Conservation (phyloP, 2,797 vertebrate genomes). For the Anableps anableps region DNA sequence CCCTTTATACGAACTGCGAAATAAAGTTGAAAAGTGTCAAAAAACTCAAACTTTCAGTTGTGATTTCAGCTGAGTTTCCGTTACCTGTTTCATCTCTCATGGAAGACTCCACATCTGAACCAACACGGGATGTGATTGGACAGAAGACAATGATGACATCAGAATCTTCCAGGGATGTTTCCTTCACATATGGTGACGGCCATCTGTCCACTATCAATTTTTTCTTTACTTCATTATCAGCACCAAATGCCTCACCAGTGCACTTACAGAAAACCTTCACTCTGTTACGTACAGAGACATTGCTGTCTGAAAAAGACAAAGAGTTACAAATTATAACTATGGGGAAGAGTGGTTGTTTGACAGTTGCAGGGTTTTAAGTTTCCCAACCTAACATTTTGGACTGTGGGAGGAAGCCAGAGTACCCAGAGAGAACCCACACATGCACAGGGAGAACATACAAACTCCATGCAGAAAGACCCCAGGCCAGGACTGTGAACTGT, state of each 20-base stretch:
- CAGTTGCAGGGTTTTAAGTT: background rate
- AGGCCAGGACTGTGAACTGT: too few species aligned
- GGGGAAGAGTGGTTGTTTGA: background rate
- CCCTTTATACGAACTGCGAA: background rate
- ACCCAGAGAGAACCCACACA: too few species aligned
- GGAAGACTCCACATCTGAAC: background rate
- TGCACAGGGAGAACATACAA: too few species aligned
- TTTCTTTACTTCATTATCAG: background rate
- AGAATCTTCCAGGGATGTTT: background rate
- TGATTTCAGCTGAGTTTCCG: background rate
- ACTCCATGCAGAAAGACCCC: too few species aligned
- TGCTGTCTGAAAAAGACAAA: background rate
- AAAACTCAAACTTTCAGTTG: background rate
- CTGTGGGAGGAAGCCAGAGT: too few species aligned
- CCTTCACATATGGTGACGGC: background rate
- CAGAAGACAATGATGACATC: background rate
- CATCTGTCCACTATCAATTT: fast-evolving
- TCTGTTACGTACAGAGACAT: fast-evolving
- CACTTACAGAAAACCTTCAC: background rate
- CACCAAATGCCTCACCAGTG: background rate
- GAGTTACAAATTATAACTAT: background rate
- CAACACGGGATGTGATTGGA: conserved; percentile 1
- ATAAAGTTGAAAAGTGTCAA: background rate
- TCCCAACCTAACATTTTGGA: too few species aligned
- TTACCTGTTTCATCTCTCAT: background rate